Evolutionary conservation across 2,797 vertebrate species (phyloP), one percentile per base, ranked within the genome.

Genomic region (Pipistrellus pygmaeus): DNA sequence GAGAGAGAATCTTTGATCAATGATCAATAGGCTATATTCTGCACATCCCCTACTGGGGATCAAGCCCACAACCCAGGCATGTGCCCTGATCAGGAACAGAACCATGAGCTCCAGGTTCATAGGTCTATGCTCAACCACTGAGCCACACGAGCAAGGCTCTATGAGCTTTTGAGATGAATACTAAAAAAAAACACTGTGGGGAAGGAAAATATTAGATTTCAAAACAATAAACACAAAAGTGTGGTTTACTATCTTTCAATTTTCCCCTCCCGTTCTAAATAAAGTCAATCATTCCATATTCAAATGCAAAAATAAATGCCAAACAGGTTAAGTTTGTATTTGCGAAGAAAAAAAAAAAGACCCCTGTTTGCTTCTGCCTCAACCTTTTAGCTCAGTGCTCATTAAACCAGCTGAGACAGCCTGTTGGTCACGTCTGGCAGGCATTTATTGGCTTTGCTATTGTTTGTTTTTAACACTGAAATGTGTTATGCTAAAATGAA

Each of bases 331-430:
- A 93, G 92, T 84, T 66, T 93, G 77, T 90, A 85, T 71, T 85
- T 64, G 7, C 35, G 35, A 21, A 60, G 27, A 27, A 51, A 46
- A 93, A 94, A 57, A 87, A 57, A n/a, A 30, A 64, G 53, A 85
- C 80, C 76, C 83, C 71, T 92, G n/a, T 96, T 93, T 85, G 60
- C 60, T 90, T 94, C 94, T 72, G 14, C 48, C 48, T 68, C 12
- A 0, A n/a, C 64, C 90, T 98, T 96, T 95, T 55, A 95, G 90
- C 83, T 93, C 76, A 75, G 38, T 48, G 25, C 38, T 88, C 77
- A 71, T 94, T 96, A 97, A 96, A 85, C 12, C 72, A 95, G 51
- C 32, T 60, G 85, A 95, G 71, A 91, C 96, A 93, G 7, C 62
- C 57, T 80, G 73, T 27, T 83, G 97, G 92, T 46, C 41, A 27